Percentiles rank a stretch among this genome's conserved stretches.
Evolutionary conservation across 2,888 invertebrate genomes (phyloP).

Genomic region (Epinotia bilunana): DNA sequence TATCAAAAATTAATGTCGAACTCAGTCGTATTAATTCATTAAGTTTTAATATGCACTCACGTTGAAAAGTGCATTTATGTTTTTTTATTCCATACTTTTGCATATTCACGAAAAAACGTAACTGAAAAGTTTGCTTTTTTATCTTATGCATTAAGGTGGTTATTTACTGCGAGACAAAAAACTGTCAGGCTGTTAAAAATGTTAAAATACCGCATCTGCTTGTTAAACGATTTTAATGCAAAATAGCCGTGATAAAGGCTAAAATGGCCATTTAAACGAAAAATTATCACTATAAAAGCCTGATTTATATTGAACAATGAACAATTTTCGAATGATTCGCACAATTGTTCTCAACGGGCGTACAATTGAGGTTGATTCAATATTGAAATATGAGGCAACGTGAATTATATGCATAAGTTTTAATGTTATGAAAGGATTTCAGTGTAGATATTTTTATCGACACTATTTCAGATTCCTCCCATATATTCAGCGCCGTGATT

Average conservation of each 20-base stretch:
- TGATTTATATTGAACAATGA: slow-evolving; percentile 41
- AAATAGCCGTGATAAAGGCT: slow-evolving; percentile 8
- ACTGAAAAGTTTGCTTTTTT: background rate
- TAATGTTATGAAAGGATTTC: slow-evolving; percentile 33
- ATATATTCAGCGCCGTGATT: too few species aligned
- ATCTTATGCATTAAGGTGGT: background rate
- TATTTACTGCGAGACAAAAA: background rate
- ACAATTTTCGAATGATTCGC: slow-evolving; percentile 39
- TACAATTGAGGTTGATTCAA: slow-evolving; percentile 41
- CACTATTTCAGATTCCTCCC: background rate
- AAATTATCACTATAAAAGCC: slow-evolving; percentile 31
- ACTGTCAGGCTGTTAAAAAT: background rate
- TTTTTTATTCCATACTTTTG: slow-evolving; percentile 3
- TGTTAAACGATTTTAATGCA: slow-evolving; percentile 20
- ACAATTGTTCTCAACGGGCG: slow-evolving; percentile 29
- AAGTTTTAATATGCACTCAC: slow-evolving; percentile 14
- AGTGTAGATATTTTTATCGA: background rate
- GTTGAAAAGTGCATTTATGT: slow-evolving; percentile 5
- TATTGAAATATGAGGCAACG: slow-evolving; percentile 37
- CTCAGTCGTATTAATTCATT: slow-evolving; percentile 3
- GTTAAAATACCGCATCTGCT: background rate
- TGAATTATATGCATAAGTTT: slow-evolving; percentile 35
- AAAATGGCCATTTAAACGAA: slow-evolving; percentile 21
- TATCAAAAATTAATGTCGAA: background rate
- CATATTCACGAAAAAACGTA: background rate